Base-by-base conservation (phyloP, 2,797 vertebrate species). In the Hemibagrus guttatus region DNA sequence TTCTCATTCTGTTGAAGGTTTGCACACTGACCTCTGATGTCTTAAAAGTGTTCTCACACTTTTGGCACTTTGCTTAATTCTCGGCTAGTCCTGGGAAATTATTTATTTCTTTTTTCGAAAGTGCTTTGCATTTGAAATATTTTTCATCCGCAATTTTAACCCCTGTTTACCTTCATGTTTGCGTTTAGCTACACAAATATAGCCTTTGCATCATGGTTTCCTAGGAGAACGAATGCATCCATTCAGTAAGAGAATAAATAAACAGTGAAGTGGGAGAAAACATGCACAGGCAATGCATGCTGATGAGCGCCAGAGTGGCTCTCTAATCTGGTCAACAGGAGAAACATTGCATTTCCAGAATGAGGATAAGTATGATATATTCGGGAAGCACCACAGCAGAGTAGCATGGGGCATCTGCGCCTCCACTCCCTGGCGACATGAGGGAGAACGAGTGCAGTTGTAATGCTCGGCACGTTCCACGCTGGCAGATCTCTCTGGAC, bases 401-500 rank as follows among this genome's bases (percentile, higher is more conserved):
- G 83, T 81, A 88, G 72, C 52, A 87, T 75, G 69, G 85, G 78
- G 88, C 84, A 87, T 89, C 84, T 89, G 85, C 39, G 81, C 85
- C 83, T 68, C 84, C 58, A 81, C 64, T 83, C 80, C 56, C 52
- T 69, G 63, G 81, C 76, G 80, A 83, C 89, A 88, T 80, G 80
- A 83, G 85, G 84, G 87, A 88, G 89, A 85, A 82, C 49, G 72
- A 72, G 84, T 74, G 64, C 69, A 83, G 86, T 91, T 90, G 86
- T 87, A 72, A 92, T 90, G 89, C 89, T 82, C 17, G 35, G 84
- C 90, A 91, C 87, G 89, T 89, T 90, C 86, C 84, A 46, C 80
- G 86, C 80, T 86, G 90, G 81, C 89, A 87, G 86, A 86, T 90
- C 86, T 87, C 90, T 88, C 89, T 85, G 90, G 88, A 87, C 89